These are phyloP conservation scores for Chascanopsetta lugubris DNA, from an alignment of 2,113 vertebrate genomes.

Conservation along the genomic window DNA sequence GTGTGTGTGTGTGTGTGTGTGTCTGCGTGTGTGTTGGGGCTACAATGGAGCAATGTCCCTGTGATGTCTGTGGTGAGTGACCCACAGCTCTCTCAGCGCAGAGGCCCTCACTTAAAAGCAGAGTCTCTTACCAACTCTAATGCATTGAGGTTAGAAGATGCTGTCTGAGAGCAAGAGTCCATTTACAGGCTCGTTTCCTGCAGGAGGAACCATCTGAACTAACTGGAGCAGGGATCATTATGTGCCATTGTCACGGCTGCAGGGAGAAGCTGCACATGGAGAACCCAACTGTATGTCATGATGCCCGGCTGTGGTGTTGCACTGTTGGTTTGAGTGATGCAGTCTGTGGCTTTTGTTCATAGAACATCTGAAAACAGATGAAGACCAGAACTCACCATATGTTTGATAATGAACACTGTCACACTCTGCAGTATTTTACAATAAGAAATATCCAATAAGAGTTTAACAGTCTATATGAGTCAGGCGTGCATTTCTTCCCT, in stretches of 20 bases:
- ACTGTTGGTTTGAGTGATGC: slow-evolving; percentile 56
- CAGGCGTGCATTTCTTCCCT: neutral
- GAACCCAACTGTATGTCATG: slow-evolving; percentile 49
- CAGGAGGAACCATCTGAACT: slow-evolving; percentile 51
- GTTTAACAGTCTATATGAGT: no score
- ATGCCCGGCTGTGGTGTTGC: slow-evolving; percentile 44
- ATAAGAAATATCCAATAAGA: no score
- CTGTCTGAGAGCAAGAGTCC: slow-evolving; percentile 61
- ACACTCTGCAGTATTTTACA: slow-evolving; percentile 30
- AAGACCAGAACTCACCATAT: slow-evolving; percentile 55
- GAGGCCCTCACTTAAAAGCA: slow-evolving; percentile 70
- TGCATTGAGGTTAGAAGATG: slow-evolving; percentile 70
- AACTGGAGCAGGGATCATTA: slow-evolving; percentile 64
- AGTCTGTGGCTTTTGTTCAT: slow-evolving; percentile 55
- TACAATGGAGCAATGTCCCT: slow-evolving; percentile 54
- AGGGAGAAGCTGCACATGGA: slow-evolving; percentile 43
- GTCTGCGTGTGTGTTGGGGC: slow-evolving; percentile 5
- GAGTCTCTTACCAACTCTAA: slow-evolving; percentile 67
- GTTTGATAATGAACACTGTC: slow-evolving; percentile 41
- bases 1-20: slow-evolving; percentile 3
- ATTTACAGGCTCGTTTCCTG: slow-evolving; percentile 59
- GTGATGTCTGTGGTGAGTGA: slow-evolving; percentile 67
- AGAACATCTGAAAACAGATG: slow-evolving; percentile 60
- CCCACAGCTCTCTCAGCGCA: slow-evolving; percentile 54
- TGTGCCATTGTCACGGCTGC: slow-evolving; percentile 51